These are phyloP conservation scores for Criorhina ranunculi DNA, from an alignment of 2,888 invertebrate genomes.

Conservation along the genomic window DNA sequence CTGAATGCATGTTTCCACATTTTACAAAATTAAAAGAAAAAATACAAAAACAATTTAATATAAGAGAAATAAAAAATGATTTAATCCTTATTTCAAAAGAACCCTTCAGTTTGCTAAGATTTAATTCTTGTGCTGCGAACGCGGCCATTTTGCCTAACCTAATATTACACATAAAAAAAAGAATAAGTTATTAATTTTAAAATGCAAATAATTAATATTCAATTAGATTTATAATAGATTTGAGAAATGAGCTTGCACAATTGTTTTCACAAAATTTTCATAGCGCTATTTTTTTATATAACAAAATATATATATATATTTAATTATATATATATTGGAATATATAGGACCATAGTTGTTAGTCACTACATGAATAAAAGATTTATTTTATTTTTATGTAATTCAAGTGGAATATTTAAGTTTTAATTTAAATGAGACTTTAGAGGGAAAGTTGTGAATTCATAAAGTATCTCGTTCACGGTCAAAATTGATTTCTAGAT, in stretches of 20 bases:
- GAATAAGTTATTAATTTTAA: conserved; percentile 22
- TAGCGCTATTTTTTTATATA: conserved; percentile 76
- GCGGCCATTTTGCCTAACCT: conserved; percentile 41
- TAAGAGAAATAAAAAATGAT: neutral
- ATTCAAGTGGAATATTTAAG: conserved; percentile 19
- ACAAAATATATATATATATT: conserved; percentile 41
- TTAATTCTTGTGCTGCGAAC: conserved; percentile 38
- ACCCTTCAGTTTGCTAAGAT: conserved; percentile 29
- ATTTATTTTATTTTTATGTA: conserved; percentile 34
- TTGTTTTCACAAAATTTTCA: conserved; percentile 64
- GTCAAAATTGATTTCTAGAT: no score
- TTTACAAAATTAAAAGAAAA: conserved; percentile 19
- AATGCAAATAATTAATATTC: conserved; percentile 48
- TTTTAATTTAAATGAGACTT: conserved; percentile 11
- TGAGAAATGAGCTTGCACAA: conserved; percentile 76
- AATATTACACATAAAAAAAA: conserved; percentile 14
- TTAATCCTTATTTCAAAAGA: conserved; percentile 18
- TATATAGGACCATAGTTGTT: conserved; percentile 75
- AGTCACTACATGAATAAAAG: conserved; percentile 60
- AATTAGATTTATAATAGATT: conserved; percentile 67
- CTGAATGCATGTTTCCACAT: conserved; percentile 57
- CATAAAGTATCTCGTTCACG: no score
- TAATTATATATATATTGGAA: conserved; percentile 52
- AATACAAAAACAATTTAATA: neutral
- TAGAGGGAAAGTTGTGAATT: neutral